phyloP scores from a whole-genome alignment of 1,140 invertebrate species.

The Drosophila paulistorum region DNA sequence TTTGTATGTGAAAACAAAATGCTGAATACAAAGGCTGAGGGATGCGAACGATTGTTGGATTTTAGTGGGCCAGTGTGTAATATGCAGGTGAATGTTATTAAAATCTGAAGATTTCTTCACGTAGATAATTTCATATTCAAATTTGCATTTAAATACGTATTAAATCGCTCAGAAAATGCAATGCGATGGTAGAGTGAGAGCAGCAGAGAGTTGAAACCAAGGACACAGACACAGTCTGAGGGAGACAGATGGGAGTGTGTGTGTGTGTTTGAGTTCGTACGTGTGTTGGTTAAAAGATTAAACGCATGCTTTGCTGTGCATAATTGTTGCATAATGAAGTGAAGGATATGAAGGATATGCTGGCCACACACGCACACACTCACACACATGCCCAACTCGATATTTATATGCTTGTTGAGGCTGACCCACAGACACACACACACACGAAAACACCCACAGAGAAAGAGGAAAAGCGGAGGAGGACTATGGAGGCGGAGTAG shows the following conservation, averaged over 20 bases:
- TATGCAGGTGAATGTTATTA: slow-evolving; percentile 66
- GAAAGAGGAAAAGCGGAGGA: slow-evolving; percentile 7
- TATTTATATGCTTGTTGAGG: slow-evolving; percentile 72
- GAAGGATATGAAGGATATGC: slow-evolving; percentile 79
- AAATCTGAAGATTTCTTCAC: slow-evolving; percentile 78
- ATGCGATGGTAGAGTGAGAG: neutral
- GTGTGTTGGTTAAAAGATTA: slow-evolving; percentile 74
- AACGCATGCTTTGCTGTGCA: slow-evolving; percentile 80
- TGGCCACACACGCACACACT: slow-evolving; percentile 40
- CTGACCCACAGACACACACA: slow-evolving; percentile 33
- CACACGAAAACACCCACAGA: neutral
- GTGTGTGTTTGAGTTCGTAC: slow-evolving; percentile 11
- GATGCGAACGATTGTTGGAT: slow-evolving; percentile 3
- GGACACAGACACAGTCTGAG: neutral
- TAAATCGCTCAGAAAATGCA: slow-evolving; percentile 77
- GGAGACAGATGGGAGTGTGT: slow-evolving; percentile 17
- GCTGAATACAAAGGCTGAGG: neutral
- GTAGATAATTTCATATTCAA: slow-evolving; percentile 74
- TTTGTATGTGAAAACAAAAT: neutral
- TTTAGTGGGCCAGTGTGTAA: neutral
- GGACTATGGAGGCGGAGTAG: slow-evolving; percentile 5
- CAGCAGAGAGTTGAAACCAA: neutral
- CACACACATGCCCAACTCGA: slow-evolving; percentile 47
- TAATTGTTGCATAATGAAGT: slow-evolving; percentile 82
- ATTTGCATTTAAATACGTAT: slow-evolving; percentile 79